Evolutionary conservation across 1,140 invertebrate genomes (phyloP), one percentile per base, ranked within the genome.

Genomic region (Drosophila mauritiana): DNA sequence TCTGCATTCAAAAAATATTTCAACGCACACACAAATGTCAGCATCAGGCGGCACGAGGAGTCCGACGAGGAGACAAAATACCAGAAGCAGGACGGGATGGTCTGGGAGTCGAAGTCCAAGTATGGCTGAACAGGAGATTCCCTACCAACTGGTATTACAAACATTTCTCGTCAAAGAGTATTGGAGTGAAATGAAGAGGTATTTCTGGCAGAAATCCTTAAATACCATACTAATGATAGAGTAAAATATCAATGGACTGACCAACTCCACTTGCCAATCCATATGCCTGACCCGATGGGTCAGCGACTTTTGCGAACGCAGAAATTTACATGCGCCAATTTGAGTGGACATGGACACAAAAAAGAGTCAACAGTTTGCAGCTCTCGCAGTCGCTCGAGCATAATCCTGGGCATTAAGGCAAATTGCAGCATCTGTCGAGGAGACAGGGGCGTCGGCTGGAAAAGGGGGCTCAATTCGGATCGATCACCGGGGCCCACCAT

Each of bases 1-100:
- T 89, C 80, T 88, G 80, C 83, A 90, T 88, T 90, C 76, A 88
- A 88, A 88, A 88, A 80, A 90, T 80, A 88, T 90, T 84, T 86
- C 75, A 88, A 43, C 53, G 48, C 55, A 59, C 63, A 59, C 77
- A 78, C 75, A 83, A 81, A 81, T 82, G 79, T 82, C 67, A 73
- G 61, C 53, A 17, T 25, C 17, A 34, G 27, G 49, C n/a, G 12
- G 55, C 45, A 57, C 49, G 58, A 77, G 34, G 53, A 48, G 64
- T 11, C 12, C 64, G 54, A 13, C 25, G 34, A 73, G 43, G 36
- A 46, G 12, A 36, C 73, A 43, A 54, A 69, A 55, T 49, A 48
- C 59, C 70, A 61, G 70, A 15, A 75, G 48, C 70, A 75, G 63
- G n/a, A 72, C 27, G 13, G 25, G 4, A 22, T 22, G 12, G 31